These are phyloP conservation scores for Acanthosepion pharaonis DNA, from an alignment of 2,888 invertebrate genomes.

Conservation along the genomic window DNA sequence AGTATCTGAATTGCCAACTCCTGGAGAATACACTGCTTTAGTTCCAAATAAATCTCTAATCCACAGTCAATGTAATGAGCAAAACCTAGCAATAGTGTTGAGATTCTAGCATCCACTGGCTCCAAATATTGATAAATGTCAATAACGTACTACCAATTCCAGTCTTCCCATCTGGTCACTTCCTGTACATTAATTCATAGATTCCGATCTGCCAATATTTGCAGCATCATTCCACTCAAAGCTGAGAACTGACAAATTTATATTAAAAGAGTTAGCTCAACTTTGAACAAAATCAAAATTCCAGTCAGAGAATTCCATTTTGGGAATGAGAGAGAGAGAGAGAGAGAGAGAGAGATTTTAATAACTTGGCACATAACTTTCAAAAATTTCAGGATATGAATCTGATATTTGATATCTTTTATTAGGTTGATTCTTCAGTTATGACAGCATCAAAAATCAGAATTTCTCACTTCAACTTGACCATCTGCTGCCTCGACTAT, in stretches of 20 bases:
- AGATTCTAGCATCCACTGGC: neutral
- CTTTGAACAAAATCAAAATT: neutral
- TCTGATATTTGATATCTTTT: neutral
- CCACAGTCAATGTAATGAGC: neutral
- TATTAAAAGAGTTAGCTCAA: neutral
- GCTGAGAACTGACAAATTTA: neutral
- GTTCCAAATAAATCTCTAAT: neutral
- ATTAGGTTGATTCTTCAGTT: neutral
- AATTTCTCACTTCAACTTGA: too few relatives aligned
- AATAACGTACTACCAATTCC: neutral
- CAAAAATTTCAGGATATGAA: neutral
- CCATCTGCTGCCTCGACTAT: too few relatives aligned
- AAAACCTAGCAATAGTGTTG: neutral
- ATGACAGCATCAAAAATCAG: too few relatives aligned
- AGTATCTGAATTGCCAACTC: too few relatives aligned
- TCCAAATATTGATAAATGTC: neutral
- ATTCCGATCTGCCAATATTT: neutral
- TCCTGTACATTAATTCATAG: neutral
- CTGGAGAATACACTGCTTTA: neutral
- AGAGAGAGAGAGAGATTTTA: neutral
- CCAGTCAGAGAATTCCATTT: neutral
- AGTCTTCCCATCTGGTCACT: neutral
- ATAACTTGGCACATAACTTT: neutral
- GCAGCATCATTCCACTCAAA: too few relatives aligned
- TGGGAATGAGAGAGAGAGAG: neutral